phyloP scores from a whole-genome alignment of 2,113 vertebrate species.

The Notechis scutatus region DNA sequence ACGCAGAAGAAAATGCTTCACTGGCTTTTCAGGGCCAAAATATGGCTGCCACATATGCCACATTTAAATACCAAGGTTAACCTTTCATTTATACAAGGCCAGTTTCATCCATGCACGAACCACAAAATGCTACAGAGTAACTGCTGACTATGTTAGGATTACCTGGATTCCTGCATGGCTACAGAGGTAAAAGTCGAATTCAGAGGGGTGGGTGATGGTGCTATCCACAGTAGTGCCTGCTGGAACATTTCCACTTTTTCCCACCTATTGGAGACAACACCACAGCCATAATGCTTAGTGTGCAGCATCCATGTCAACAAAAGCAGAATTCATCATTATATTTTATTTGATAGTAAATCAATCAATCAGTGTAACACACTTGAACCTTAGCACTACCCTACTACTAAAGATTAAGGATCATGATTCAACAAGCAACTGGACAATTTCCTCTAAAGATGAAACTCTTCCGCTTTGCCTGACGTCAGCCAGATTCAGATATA shows the following conservation, averaged over 20 bases:
- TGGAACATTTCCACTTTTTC: conserved; percentile 97
- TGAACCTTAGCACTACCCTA: neutral
- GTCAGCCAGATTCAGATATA: neutral
- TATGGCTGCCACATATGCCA: neutral
- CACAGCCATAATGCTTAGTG: conserved; percentile 39
- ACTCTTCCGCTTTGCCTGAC: neutral
- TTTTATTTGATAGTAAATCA: neutral
- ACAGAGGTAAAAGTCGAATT: conserved; percentile 99
- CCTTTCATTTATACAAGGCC: neutral
- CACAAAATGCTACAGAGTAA: neutral
- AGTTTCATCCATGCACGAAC: neutral
- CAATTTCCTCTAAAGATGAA: neutral
- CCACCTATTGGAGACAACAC: conserved; percentile 77
- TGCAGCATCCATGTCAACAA: neutral
- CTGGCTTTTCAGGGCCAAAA: neutral
- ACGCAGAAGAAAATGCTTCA: neutral
- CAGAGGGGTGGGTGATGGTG: conserved; percentile 97
- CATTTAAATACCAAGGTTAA: neutral
- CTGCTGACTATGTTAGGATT: conserved; percentile 34
- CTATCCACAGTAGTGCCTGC: conserved; percentile 99
- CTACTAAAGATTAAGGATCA: neutral
- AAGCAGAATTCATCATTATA: neutral
- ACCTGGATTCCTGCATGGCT: conserved; percentile 99
- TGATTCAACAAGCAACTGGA: neutral
- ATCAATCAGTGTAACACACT: neutral